A percentile compares a stretch with the other conserved stretches of the same genome.
phyloP scores from a whole-genome alignment of 2,888 invertebrate genomes.

The Drosophila mettleri region DNA sequence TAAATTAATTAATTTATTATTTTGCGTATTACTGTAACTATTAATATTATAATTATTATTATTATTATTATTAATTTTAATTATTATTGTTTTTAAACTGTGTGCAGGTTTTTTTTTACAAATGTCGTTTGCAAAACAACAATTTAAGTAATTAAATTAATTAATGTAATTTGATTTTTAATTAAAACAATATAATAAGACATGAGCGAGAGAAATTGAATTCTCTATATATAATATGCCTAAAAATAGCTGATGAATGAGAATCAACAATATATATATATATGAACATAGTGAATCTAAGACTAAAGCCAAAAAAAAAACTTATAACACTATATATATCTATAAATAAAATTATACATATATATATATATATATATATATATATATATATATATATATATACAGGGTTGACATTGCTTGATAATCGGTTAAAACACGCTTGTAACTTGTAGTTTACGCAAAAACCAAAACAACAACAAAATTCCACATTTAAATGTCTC shows the following conservation, averaged over 20 bases:
- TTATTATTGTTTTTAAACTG: conserved; percentile 62
- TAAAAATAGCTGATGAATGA: conserved; percentile 46
- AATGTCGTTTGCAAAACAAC: conserved; percentile 74
- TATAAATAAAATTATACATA: conserved; percentile 29
- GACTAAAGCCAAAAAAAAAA: conserved; percentile 77
- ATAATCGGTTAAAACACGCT: conserved; percentile 74
- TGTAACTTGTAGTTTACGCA: conserved; percentile 53
- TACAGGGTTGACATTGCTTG: conserved; percentile 75
- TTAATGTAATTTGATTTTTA: conserved; percentile 38
- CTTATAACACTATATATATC: conserved; percentile 52
- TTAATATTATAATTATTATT: conserved; percentile 36
- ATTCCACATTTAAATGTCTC: conserved; percentile 24
- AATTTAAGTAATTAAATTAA: conserved; percentile 52
- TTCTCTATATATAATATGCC: conserved; percentile 30
- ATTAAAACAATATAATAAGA: conserved; percentile 15
- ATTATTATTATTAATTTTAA: conserved; percentile 20
- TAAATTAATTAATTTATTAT: conserved; percentile 60
- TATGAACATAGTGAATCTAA: conserved; percentile 67
- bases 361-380: conserved; percentile 36
- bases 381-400: conserved; percentile 37
- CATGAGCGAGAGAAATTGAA: background rate
- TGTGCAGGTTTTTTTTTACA: conserved; percentile 64
- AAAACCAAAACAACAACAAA: conserved; percentile 29
- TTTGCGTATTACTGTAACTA: conserved; percentile 40
- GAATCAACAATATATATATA: conserved; percentile 9